Evolutionary conservation across 2,797 vertebrate genomes (phyloP).

Genomic region (Aselliscus stoliczkanus): DNA sequence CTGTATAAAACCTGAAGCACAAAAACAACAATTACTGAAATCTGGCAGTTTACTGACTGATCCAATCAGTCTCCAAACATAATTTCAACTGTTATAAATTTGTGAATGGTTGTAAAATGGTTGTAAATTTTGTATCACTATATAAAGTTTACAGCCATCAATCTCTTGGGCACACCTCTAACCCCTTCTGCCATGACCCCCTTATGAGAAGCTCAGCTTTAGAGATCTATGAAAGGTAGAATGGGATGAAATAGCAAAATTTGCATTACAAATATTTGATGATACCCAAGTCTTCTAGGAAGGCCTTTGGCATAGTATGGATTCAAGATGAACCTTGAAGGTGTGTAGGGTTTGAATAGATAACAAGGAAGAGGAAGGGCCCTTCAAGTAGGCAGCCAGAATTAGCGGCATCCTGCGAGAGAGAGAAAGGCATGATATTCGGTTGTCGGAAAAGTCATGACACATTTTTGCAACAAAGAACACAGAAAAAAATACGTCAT

Average conservation of each 20-base stretch:
- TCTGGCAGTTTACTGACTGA: conserved; percentile 40
- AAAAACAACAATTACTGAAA: conserved; percentile 20
- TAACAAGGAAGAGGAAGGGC: not conserved
- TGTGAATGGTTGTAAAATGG: conserved; percentile 21
- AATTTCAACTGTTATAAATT: conserved; percentile 14
- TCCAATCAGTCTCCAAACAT: conserved; percentile 5
- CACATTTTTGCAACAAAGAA: no score
- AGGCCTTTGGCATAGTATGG: not conserved
- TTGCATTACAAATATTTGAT: not conserved
- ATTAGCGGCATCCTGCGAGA: not conserved
- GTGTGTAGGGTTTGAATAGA: not conserved
- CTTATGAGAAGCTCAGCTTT: not conserved
- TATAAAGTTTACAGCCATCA: conserved; percentile 11
- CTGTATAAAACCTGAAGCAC: not conserved
- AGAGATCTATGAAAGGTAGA: not conserved
- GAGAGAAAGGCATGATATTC: not conserved
- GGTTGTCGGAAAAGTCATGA: no score
- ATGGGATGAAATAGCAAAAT: not conserved
- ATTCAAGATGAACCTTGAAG: not conserved
- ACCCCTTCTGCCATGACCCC: not conserved
- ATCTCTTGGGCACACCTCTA: not conserved
- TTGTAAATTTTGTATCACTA: not conserved
- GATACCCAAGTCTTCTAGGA: not conserved
- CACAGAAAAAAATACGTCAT: no score
- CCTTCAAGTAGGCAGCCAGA: not conserved